Percentiles rank a stretch among this genome's conserved stretches.
phyloP scores from a whole-genome alignment of 2,888 invertebrate species.

The Caradrina kadenii region DNA sequence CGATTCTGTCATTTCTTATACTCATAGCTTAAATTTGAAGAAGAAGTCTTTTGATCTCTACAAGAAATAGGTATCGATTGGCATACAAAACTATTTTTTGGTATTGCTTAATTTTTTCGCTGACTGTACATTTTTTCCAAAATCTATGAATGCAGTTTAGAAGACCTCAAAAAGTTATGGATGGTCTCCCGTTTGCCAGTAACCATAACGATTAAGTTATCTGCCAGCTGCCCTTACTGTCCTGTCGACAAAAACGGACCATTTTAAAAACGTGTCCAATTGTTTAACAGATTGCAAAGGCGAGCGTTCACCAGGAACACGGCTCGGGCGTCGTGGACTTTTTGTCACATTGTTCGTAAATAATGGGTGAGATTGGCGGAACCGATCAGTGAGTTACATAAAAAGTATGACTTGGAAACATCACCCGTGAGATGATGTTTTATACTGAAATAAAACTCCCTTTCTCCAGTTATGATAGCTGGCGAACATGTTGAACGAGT shows the following conservation, averaged over 20 bases:
- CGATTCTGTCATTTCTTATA: too few species aligned
- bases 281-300: slow-evolving; percentile 1
- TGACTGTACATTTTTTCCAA: too few species aligned
- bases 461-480: not conserved
- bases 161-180: too few species aligned
- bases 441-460: not conserved
- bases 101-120: too few species aligned
- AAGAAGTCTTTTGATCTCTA: too few species aligned
- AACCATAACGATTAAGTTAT: too few species aligned
- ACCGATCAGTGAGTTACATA: slow-evolving; percentile 28
- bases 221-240: too few species aligned
- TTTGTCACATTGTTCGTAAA: slow-evolving; percentile 43
- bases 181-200: too few species aligned
- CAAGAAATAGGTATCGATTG: too few species aligned
- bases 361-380: slow-evolving; percentile 46
- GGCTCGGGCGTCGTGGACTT: slow-evolving; percentile 22
- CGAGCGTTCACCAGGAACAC: not conserved
- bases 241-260: not conserved
- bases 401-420: slow-evolving; percentile 20
- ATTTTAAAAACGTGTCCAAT: not conserved
- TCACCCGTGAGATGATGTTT: slow-evolving; percentile 14
- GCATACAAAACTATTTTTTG: too few species aligned
- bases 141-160: too few species aligned
- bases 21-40: too few species aligned
- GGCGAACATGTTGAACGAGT: not conserved